Evolutionary conservation across 2,888 invertebrate genomes (phyloP), one percentile per base, ranked within the genome.

Genomic region (Apoda limacodes): DNA sequence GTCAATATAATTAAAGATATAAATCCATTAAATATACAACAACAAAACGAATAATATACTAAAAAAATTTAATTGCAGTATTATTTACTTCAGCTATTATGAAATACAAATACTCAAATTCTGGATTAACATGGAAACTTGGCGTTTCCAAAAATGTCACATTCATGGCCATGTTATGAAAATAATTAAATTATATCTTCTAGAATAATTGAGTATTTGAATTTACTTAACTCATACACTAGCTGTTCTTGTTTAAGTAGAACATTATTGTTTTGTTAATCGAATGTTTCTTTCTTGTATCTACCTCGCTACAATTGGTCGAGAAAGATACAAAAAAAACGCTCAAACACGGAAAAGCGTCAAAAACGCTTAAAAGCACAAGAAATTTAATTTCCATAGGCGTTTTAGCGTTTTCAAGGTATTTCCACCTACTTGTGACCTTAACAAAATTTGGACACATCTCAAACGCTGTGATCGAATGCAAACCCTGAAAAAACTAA

Each of bases 21-120:
- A 72, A 75, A 72, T 72, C 72, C 72, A 67, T 74, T 72, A 70
- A 69, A 69, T 71, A 70, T 76, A 69, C 65, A 76, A 76, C 69
- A 78, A 78, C 72, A 75, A 72, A 72, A 78, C 72, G 67, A 70
- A 65, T 67, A 66, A 57, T 5, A 17, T 6, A 17, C 17, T 17
- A 17, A 7, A 17, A 17, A 5, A 17, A 55, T 62, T 60, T 62
- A 55, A 55, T 55, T 53, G 52, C 46, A 56, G 58, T 47, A 55
- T 50, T 49, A 56, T 54, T 52, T 55, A 32, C 25, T n/a, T n/a
- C 55, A 43, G 52, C 48, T 47, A 46, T 45, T 45, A 43, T 27
- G 30, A 59, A 76, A 76, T 69, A 76, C 80, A 76, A 78, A 78
- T 76, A 78, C 76, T 76, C 80, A 76, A 58, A 44, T 35, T 7